Conservation (phyloP, 2,797 vertebrate species). For the Ctenopoma kingsleyae region DNA sequence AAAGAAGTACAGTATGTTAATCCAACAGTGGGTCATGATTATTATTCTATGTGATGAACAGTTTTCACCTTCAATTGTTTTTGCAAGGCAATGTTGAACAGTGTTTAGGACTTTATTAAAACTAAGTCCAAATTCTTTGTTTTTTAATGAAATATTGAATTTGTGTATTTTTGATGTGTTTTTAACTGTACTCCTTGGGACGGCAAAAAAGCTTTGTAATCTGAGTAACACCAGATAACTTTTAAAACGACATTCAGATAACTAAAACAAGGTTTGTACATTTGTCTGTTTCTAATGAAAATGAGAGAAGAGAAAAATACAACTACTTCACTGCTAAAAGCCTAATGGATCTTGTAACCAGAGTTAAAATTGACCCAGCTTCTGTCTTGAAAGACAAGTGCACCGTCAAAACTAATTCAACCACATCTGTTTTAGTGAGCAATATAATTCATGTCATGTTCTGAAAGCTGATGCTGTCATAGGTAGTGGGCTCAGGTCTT, state of each 20-base stretch:
- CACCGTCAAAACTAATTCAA: conserved; percentile 42
- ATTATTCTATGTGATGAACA: conserved; percentile 40
- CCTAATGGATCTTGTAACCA: conserved; percentile 23
- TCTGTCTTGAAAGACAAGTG: conserved; percentile 35
- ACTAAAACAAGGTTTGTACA: neutral
- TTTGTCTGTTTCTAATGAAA: neutral
- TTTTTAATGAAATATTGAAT: neutral
- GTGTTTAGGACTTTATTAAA: neutral
- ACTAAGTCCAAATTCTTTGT: neutral
- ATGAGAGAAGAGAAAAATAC: conserved; percentile 4
- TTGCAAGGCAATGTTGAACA: conserved; percentile 1
- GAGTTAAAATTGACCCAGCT: conserved; percentile 14
- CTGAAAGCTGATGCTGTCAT: conserved; percentile 57
- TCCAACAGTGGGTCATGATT: conserved; percentile 53
- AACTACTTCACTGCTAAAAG: neutral
- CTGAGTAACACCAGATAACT: neutral
- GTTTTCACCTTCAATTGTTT: conserved; percentile 24
- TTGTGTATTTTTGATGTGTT: neutral
- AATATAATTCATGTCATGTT: conserved; percentile 46
- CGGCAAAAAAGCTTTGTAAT: neutral
- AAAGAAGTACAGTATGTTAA: conserved; percentile 40
- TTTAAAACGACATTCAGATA: neutral
- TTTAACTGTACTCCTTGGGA: neutral
- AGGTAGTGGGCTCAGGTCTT: conserved; percentile 46
- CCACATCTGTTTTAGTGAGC: conserved; percentile 38